Percentiles rank a stretch among this genome's conserved stretches.
These are phyloP conservation scores for Epirrhoe alternata DNA, from an alignment of 2,888 invertebrate species.

Conservation along the genomic window DNA sequence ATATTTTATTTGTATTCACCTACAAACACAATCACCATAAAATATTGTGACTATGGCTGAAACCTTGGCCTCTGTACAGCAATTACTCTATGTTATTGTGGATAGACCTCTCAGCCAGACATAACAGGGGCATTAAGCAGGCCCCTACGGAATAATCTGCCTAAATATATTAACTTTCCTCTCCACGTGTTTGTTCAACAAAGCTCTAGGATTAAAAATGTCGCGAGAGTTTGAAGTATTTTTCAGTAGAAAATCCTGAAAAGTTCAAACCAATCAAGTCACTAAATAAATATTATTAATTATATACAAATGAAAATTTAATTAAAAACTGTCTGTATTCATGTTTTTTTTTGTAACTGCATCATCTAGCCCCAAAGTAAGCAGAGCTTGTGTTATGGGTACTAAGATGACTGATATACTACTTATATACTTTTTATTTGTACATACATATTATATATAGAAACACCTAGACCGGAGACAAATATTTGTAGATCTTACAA, in stretches of 20 bases:
- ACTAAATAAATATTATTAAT: no score
- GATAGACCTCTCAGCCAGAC: slow-evolving; percentile 41
- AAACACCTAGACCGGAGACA: no score
- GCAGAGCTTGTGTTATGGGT: no score
- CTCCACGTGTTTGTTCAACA: slow-evolving; percentile 27
- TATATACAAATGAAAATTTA: no score
- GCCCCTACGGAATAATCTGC: slow-evolving; percentile 37
- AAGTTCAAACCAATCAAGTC: no score
- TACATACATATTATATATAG: no score
- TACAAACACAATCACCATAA: background rate
- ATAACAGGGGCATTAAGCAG: slow-evolving; percentile 41
- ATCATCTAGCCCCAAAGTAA: no score
- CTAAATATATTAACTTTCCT: slow-evolving; percentile 36
- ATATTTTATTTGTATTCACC: background rate
- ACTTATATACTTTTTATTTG: no score
- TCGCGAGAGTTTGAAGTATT: background rate
- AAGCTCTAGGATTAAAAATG: slow-evolving; percentile 8
- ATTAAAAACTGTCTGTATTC: no score
- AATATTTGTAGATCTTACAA: no score
- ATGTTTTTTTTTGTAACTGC: no score
- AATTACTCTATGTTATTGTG: slow-evolving; percentile 28
- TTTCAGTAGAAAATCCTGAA: background rate
- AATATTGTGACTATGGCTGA: background rate
- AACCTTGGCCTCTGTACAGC: slow-evolving; percentile 4
- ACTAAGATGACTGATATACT: no score